A percentile compares a stretch with the other conserved stretches of the same genome.
phyloP scores from a whole-genome alignment of 2,797 vertebrate species.

The Diplodus puntazzo region DNA sequence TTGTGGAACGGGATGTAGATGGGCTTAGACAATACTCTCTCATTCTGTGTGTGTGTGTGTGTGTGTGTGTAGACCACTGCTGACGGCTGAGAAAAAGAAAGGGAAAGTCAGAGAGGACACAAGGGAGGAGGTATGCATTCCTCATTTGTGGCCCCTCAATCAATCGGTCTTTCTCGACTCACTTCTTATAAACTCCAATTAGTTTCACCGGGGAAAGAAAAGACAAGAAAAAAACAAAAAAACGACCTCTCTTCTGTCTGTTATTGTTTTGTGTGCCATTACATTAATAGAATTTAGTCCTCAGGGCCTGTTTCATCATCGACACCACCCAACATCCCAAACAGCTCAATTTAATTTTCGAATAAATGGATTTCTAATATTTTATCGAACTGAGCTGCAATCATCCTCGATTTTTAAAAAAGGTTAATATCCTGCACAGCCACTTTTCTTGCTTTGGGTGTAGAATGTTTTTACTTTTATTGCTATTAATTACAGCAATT shows the following conservation, averaged over 20 bases:
- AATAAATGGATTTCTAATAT: constrained; percentile 54
- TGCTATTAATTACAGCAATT: constrained; percentile 48
- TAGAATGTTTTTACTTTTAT: constrained; percentile 42
- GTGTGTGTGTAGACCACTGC: neutral
- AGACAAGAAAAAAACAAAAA: neutral
- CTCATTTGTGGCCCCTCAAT: neutral
- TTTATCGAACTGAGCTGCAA: constrained; percentile 42
- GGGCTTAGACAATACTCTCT: constrained; percentile 16
- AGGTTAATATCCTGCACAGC: constrained; percentile 49
- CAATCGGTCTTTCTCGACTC: neutral
- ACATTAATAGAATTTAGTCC: constrained; percentile 39
- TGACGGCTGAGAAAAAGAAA: constrained; percentile 24
- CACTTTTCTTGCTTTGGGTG: constrained; percentile 30
- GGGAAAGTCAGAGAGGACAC: constrained; percentile 34
- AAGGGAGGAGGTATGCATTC: neutral
- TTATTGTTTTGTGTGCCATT: constrained; percentile 41
- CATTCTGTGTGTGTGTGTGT: constrained; percentile 29
- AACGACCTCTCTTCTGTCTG: constrained; percentile 3
- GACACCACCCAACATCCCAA: constrained; percentile 38
- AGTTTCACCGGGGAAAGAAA: neutral
- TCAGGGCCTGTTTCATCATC: constrained; percentile 47
- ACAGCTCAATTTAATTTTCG: constrained; percentile 55
- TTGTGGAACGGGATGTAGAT: constrained; percentile 58
- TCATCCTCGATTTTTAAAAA: constrained; percentile 44
- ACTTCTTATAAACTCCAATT: constrained; percentile 3